A percentile compares a stretch with the other conserved stretches of the same genome.
Conservation (phyloP, 2,888 invertebrate genomes). For the Lymantria dispar region DNA sequence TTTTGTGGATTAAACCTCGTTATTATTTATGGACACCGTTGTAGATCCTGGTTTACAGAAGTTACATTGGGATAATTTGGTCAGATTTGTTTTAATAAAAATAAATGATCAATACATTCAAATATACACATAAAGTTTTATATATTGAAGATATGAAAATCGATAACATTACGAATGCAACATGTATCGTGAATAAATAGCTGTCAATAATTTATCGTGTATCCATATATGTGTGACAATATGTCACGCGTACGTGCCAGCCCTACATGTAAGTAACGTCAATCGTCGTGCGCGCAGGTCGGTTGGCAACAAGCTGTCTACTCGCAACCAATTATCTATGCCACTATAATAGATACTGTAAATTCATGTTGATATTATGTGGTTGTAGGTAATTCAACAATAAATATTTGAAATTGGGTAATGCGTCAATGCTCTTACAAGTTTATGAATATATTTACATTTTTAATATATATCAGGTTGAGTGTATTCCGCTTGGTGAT, state of each 20-base stretch:
- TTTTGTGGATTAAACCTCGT: too few relatives aligned
- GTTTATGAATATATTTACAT: background rate
- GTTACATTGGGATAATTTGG: too few relatives aligned
- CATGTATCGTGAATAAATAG: conserved; percentile 12
- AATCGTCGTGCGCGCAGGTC: conserved; percentile 32
- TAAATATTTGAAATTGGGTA: conserved; percentile 37
- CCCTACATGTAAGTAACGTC: conserved; percentile 23
- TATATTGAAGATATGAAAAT: conserved; percentile 11
- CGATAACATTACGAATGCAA: conserved; percentile 23
- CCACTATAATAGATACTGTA: conserved; percentile 41
- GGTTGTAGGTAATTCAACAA: conserved; percentile 33
- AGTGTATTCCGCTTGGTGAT: too few relatives aligned
- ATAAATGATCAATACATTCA: too few relatives aligned
- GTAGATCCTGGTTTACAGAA: too few relatives aligned
- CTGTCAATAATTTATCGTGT: conserved; percentile 16
- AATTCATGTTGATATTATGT: conserved; percentile 32
- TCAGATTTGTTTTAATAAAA: too few relatives aligned
- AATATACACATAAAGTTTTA: background rate
- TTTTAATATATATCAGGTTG: too few relatives aligned
- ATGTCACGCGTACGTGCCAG: conserved; percentile 12
- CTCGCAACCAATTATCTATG: conserved; percentile 47
- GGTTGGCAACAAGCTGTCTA: conserved; percentile 63
- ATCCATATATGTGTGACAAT: conserved; percentile 5
- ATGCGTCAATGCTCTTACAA: conserved; percentile 22
- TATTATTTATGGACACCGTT: too few relatives aligned